Base-by-base conservation (phyloP, 2,888 invertebrate species). In the Diaperis boleti region DNA sequence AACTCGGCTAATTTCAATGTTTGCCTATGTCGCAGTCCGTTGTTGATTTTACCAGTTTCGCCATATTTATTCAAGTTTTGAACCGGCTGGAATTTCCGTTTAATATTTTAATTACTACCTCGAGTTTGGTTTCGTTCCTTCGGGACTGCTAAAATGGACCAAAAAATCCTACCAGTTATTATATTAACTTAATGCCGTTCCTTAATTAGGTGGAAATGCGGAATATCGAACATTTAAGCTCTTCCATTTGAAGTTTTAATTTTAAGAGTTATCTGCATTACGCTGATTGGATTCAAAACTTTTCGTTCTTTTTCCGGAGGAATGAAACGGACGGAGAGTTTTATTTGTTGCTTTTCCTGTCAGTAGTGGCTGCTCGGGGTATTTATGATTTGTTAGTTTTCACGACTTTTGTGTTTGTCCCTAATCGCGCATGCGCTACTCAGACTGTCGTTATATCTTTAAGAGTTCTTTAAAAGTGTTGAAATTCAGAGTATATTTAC, bases 31-130 rank as follows among this genome's bases (percentile, higher is more conserved):
- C n/a, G 37, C 5, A 26, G 35, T 18, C 15, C n/a, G 17, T 6
- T 52, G 52, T 52, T 52, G 52, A 52, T 52, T 52, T 52, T 52
- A 13, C 52, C 18, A 5, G 29, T 52, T 26, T 20, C n/a, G 13
- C 7, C 13, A 18, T 37, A 39, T 52, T 52, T 52, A 39, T 26
- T 39, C 26, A 37, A 33, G 49, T 44, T 22, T 22, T 17, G 2
- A 7, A 15, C 14, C 6, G 4, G 29, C 8, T 7, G 8, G 29
- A 29, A 17, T 4, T 31, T 13, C n/a, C n/a, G 13, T 37, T 52
- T 52, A 39, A 52, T 52, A 39, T 52, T 52, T 52, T 52, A 52
- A 52, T 52, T 39, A 49, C 18, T 33, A 39, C 39, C 37, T 26
- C 13, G 13, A 20, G 50, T 39, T 49, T 15, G 35, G 17, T 17